Evolutionary conservation across 64 coral and sea anemone species (phyloP).

Genomic region (Dendronephthya gigantea): DNA sequence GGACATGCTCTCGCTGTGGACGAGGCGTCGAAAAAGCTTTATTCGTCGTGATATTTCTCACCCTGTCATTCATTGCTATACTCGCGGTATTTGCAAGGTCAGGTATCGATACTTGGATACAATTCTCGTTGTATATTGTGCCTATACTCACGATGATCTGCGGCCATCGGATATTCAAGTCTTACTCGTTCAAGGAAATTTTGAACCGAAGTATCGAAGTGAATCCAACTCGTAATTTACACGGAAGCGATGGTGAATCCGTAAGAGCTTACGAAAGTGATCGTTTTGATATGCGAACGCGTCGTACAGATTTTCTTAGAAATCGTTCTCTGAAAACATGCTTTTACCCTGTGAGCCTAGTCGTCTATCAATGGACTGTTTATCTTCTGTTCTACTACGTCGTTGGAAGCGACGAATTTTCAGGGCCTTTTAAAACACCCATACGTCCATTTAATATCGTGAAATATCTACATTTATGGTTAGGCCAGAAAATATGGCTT

Average conservation of each 20-base stretch:
- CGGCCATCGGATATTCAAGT: conserved; percentile 57
- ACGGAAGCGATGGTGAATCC: too few species aligned
- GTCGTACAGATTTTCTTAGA: conserved; percentile 37
- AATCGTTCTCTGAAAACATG: conserved; percentile 70
- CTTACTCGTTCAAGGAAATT: conserved; percentile 47
- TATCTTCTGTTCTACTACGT: conserved; percentile 49
- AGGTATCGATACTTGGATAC: conserved; percentile 90
- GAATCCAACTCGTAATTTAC: conserved; percentile 28
- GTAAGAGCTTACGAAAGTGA: too few species aligned
- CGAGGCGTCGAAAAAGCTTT: conserved; percentile 22
- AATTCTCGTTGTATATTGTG: conserved; percentile 83
- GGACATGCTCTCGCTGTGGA: conserved; percentile 20
- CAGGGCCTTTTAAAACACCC: too few species aligned
- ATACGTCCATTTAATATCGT: too few species aligned
- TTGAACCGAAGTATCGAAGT: conserved; percentile 44
- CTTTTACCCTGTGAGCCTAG: conserved; percentile 59
- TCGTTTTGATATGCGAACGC: conserved; percentile 61
- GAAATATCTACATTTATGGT: neutral
- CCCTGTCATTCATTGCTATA: conserved; percentile 63
- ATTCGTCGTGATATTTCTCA: conserved; percentile 31
- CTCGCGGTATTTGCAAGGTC: conserved; percentile 78
- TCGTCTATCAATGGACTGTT: conserved; percentile 74
- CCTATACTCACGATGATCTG: conserved; percentile 52
- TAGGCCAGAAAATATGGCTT: conserved; percentile 37
- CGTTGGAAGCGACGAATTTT: conserved; percentile 39